Evolutionary conservation across 2,797 vertebrate species (phyloP), one percentile per base, ranked within the genome.

Genomic region (Pelochelys cantorii): DNA sequence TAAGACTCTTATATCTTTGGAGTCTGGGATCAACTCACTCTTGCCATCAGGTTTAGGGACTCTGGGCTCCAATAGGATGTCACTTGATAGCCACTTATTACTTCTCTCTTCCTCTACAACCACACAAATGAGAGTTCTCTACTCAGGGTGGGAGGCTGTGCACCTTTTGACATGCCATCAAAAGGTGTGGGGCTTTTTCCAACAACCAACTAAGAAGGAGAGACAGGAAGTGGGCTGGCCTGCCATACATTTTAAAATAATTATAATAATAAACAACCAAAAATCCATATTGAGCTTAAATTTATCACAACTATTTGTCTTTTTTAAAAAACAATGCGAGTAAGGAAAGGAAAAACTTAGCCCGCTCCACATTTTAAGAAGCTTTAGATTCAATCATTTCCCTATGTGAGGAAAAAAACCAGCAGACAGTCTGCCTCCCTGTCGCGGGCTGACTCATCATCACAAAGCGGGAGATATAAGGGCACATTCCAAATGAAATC

Each of bases 81-180:
- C 37, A 52, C 25, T 92, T 89, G 37, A 34, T 25, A 85, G 75
- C 57, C 88, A 0, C 13, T 23, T 48, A 77, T 84, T 93, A 95
- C 91, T 92, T 71, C 55, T 11, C 89, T 55, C 29, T 84, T 53
- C 86, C 14, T 90, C 52, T 53, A 81, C 85, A 93, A 37, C 18
- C 92, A 42, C 4, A 0, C 56, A 37, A 13, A 59, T 88, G 48
- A 75, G 79, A 86, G 34, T 79, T 31, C 18, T 82, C 59, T n/a
- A 55, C 11, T 34, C 91, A 74, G 75, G 18, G 92, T 84, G 0
- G 0, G 9, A 55, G 52, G 12, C 13, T 79, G 59, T 86, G 54
- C 90, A 4, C 78, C 34, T 94, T 91, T 96, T 95, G 83, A 83
- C 84, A 48, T 54, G 68, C 37, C 25, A 77, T 60, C 57, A 80